A percentile compares a stretch with the other conserved stretches of the same genome.
phyloP scores from a whole-genome alignment of 2,888 invertebrate species.

The Apodemia mormo region DNA sequence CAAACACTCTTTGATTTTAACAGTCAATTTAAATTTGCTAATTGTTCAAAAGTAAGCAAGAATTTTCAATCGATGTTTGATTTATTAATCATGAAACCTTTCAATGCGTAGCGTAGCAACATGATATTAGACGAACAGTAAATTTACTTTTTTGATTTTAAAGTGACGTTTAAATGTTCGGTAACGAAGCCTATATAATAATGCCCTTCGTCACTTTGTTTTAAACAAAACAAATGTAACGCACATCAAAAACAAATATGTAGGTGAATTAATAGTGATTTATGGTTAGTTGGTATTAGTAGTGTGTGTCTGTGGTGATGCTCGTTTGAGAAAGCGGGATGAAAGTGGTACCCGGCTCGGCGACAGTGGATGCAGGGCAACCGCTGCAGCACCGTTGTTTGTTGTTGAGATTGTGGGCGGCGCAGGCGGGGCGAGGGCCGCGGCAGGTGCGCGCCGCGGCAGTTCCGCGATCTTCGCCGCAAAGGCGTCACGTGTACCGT shows the following conservation, averaged over 20 bases:
- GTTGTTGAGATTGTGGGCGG: slow-evolving; percentile 69
- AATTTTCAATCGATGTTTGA: slow-evolving; percentile 53
- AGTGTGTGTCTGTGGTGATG: slow-evolving; percentile 37
- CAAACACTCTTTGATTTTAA: too few species aligned
- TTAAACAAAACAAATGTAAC: slow-evolving; percentile 7
- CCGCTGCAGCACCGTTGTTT: slow-evolving; percentile 75
- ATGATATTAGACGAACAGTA: not conserved
- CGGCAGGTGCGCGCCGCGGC: slow-evolving; percentile 58
- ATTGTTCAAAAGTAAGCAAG: slow-evolving; percentile 59
- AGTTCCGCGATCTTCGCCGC: slow-evolving; percentile 74
- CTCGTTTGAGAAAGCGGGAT: slow-evolving; percentile 61
- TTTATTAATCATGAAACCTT: slow-evolving; percentile 50
- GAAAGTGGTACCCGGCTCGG: slow-evolving; percentile 58
- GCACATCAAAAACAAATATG: not conserved
- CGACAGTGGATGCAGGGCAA: slow-evolving; percentile 64
- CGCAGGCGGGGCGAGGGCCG: slow-evolving; percentile 50
- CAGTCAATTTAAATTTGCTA: slow-evolving; percentile 55
- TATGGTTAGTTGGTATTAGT: not conserved
- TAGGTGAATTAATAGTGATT: not conserved
- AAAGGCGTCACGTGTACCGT: slow-evolving; percentile 47
- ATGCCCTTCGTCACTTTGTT: not conserved
- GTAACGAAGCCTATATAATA: not conserved
- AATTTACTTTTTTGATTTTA: not conserved
- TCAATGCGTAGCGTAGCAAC: not conserved
- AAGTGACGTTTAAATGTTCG: not conserved